These are phyloP conservation scores for Caenorhabditis sinica DNA, from an alignment of 2,888 invertebrate genomes.

Conservation along the genomic window DNA sequence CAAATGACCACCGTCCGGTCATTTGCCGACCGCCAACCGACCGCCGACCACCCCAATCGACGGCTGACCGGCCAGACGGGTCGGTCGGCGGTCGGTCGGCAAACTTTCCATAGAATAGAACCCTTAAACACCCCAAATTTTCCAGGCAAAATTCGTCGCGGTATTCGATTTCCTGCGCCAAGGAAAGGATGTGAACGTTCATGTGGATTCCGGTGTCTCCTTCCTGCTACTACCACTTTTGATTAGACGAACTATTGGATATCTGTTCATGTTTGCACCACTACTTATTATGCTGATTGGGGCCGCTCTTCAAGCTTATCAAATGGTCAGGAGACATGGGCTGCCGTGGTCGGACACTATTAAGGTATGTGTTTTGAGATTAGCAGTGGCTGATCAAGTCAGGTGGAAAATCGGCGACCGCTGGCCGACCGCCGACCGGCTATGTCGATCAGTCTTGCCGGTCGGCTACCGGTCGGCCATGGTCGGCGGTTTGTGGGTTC, in stretches of 20 bases:
- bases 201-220: conserved; percentile 68
- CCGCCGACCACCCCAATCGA: too few species aligned
- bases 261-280: conserved; percentile 67
- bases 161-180: conserved; percentile 73
- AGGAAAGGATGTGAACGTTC: conserved; percentile 70
- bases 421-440: too few species aligned
- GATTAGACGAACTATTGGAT: conserved; percentile 48
- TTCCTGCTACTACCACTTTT: conserved; percentile 63
- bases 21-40: too few species aligned
- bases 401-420: too few species aligned
- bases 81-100: too few species aligned
- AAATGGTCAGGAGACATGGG: conserved; percentile 57
- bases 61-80: too few species aligned
- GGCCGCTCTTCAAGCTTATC: conserved; percentile 47
- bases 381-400: too few species aligned
- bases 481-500: too few species aligned
- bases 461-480: too few species aligned
- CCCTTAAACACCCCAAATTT: neutral
- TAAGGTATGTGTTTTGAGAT: conserved; percentile 3
- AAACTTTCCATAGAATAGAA: neutral
- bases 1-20: too few species aligned
- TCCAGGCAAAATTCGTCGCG: conserved; percentile 73
- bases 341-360: conserved; percentile 53
- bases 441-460: too few species aligned
- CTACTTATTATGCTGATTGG: conserved; percentile 48